Conservation (phyloP, 1,140 invertebrate genomes). For the Chironomus striatipennis region DNA sequence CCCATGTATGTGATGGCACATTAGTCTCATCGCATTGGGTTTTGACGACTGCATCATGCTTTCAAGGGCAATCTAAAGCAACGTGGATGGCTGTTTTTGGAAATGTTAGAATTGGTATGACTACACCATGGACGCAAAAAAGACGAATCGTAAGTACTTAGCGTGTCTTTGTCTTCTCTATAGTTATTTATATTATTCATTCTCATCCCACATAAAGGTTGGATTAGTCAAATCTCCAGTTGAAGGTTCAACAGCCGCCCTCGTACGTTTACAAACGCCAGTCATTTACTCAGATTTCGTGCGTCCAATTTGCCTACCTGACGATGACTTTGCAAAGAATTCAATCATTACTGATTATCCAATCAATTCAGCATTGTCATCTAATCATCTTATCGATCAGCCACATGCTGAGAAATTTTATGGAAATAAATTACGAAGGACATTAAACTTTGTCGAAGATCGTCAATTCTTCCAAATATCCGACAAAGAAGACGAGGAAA, state of each 20-base stretch:
- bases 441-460: slow-evolving; percentile 11
- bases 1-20: slow-evolving; percentile 81
- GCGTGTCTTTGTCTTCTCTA: not conserved
- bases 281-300: slow-evolving; percentile 72
- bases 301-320: slow-evolving; percentile 68
- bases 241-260: slow-evolving; percentile 72
- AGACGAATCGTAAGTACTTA: slow-evolving; percentile 53
- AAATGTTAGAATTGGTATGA: slow-evolving; percentile 61
- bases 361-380: slow-evolving; percentile 27
- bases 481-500: not conserved
- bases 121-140: slow-evolving; percentile 80
- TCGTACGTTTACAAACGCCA: slow-evolving; percentile 69
- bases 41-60: slow-evolving; percentile 79
- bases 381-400: slow-evolving; percentile 20
- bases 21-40: slow-evolving; percentile 72
- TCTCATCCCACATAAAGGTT: slow-evolving; percentile 27
- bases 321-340: slow-evolving; percentile 30
- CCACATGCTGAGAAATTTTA: slow-evolving; percentile 16
- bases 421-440: slow-evolving; percentile 17
- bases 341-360: slow-evolving; percentile 18
- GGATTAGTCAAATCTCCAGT: slow-evolving; percentile 85
- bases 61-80: slow-evolving; percentile 77
- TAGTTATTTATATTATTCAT: slow-evolving; percentile 2
- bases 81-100: slow-evolving; percentile 76
- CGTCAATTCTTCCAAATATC: slow-evolving; percentile 23